These are phyloP conservation scores for Myoxocephalus aenaeus DNA, from an alignment of 2,797 vertebrate genomes.

Conservation along the genomic window DNA sequence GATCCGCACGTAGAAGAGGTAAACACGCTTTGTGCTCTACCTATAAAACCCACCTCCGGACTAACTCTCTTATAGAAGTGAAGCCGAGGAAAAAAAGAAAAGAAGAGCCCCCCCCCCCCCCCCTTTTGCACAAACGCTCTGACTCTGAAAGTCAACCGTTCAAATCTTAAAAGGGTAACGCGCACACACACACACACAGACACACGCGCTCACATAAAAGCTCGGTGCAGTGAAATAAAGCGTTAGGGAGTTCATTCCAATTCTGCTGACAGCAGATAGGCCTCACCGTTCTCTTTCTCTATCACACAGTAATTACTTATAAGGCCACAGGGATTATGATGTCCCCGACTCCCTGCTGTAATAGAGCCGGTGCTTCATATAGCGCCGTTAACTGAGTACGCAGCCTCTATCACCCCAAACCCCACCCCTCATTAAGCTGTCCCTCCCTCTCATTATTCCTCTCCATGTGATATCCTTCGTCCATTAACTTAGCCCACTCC, in stretches of 20 bases:
- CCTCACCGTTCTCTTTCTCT: conserved; percentile 65
- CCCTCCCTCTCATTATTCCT: conserved; percentile 67
- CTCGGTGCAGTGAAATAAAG: conserved; percentile 38
- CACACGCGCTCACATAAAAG: conserved; percentile 35
- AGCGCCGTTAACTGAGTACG: conserved; percentile 63
- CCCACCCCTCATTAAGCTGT: conserved; percentile 61
- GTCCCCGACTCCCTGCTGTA: conserved; percentile 74
- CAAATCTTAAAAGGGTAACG: conserved; percentile 42
- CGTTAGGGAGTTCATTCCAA: conserved; percentile 68
- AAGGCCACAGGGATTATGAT: conserved; percentile 76
- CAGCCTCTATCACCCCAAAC: conserved; percentile 53
- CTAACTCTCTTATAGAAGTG: neutral
- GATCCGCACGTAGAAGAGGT: conserved; percentile 69
- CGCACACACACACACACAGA: conserved; percentile 24
- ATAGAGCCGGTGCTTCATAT: conserved; percentile 71
- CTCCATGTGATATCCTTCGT: conserved; percentile 70
- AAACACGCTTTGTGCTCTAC: conserved; percentile 9
- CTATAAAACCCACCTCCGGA: conserved; percentile 16
- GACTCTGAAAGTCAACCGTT: conserved; percentile 53
- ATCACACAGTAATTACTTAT: conserved; percentile 79
- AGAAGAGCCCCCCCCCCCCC: conserved; percentile 19
- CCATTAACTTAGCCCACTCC: conserved; percentile 62
- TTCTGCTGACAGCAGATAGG: conserved; percentile 79
- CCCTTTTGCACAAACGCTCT: conserved; percentile 30
- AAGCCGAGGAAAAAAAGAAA: neutral